Conservation (phyloP, 2,797 vertebrate genomes). For the Aeoliscus strigatus region DNA sequence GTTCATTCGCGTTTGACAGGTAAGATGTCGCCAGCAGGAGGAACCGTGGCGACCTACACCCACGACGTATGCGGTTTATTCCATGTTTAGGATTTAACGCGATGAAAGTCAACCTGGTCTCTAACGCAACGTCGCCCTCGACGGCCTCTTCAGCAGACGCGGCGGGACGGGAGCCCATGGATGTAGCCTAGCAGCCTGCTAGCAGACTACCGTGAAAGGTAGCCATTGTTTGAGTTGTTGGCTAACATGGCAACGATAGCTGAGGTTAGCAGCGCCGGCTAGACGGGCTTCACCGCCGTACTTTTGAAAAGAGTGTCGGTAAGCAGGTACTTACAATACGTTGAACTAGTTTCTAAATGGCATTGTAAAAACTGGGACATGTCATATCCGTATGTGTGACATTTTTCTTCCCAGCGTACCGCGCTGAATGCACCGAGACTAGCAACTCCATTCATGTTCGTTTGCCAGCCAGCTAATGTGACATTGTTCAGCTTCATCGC, state of each 20-base stretch:
- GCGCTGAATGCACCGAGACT: too few species aligned
- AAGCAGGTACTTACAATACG: background rate
- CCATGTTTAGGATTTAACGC: conserved; percentile 3
- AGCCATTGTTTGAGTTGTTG: conserved; percentile 70
- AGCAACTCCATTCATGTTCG: too few species aligned
- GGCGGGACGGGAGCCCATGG: conserved; percentile 25
- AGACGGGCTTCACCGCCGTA: conserved; percentile 4
- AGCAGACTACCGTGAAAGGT: conserved; percentile 47
- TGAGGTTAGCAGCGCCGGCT: conserved; percentile 44
- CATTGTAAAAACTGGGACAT: too few species aligned
- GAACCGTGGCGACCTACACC: conserved; percentile 20
- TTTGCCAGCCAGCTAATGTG: too few species aligned
- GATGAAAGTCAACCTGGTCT: conserved; percentile 25
- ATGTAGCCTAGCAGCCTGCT: conserved; percentile 57
- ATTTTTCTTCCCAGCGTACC: too few species aligned
- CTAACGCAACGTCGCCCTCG: conserved; percentile 1
- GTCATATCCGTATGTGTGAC: too few species aligned
- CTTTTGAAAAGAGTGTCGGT: conserved; percentile 22
- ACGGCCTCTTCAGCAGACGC: conserved; percentile 16
- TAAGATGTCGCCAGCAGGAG: conserved; percentile 49
- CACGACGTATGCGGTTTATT: background rate
- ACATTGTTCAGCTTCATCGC: too few species aligned
- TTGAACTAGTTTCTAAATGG: background rate
- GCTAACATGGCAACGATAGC: conserved; percentile 69
- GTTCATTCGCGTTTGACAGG: conserved; percentile 58